Base-by-base conservation (phyloP, 2,888 invertebrate genomes). In the Caenorhabditis sp. region DNA sequence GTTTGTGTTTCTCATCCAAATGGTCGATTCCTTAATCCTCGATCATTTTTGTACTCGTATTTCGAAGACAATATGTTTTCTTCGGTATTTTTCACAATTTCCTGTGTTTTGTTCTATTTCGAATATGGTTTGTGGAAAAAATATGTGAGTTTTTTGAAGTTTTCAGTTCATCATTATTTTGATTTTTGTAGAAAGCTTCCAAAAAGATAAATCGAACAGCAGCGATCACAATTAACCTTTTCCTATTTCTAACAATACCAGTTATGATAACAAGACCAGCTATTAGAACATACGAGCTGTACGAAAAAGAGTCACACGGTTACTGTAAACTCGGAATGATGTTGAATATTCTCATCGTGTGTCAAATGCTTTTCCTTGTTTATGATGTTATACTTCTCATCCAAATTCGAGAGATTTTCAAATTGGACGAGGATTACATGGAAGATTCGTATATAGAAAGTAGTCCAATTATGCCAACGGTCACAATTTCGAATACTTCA, bases 31-130 rank as follows among this genome's bases (percentile, higher is more conserved):
- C 43, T 62, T 24, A 59, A 53, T 6, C 65, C 69, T 1, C 23
- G 65, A 17, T 43, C 26, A 12, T 70, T 70, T 31, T 21, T 70
- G 17, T 70, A 70, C 14, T 58, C 59, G 54, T 58, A 65, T 4
- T 70, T 70, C 59, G 53, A 58, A 23, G 53, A 61, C 5, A 62
- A 58, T 24, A 27, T 70, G 23, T 58, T 57, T 0, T 54, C 65
- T 4, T 70, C 69, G 14, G 31, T 70, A 6, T 70, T 61, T 24
- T 70, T 70, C 62, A 65, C 69, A 1, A 62, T 70, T 53, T 62
- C 60, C 4, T 12, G 64, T 12, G 58, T 62, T 12, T 70, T 70
- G 23, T 70, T 57, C 23, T 3, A 58, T 6, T 65, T 65, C 26
- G 69, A 69, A 14, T 65, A 65, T 27, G 37, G 31, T 1, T 51